A percentile compares a stretch with the other conserved stretches of the same genome.
Evolutionary conservation across 2,888 invertebrate genomes (phyloP).

Genomic region (Pseudoips prasinana): DNA sequence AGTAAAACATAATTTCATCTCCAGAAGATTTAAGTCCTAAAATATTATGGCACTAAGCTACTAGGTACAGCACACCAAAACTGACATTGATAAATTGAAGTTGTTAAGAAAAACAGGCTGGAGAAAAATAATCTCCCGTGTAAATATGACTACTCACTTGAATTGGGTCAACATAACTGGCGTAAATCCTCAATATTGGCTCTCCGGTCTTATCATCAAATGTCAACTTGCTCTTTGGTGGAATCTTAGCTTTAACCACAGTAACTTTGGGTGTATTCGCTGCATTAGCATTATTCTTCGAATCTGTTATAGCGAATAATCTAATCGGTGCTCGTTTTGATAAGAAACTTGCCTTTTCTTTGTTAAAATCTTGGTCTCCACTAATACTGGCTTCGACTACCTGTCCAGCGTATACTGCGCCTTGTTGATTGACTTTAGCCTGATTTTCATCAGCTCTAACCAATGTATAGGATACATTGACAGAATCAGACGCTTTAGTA

Average conservation of each 20-base stretch:
- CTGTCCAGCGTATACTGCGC: conserved; percentile 66
- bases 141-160: too few species aligned
- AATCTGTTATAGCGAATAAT: conserved; percentile 53
- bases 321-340: conserved; percentile 61
- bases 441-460: conserved; percentile 57
- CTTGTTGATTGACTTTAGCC: conserved; percentile 54
- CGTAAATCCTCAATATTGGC: conserved; percentile 80
- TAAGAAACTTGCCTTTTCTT: conserved; percentile 54
- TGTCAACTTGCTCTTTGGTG: conserved; percentile 67
- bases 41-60: too few species aligned
- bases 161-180: conserved; percentile 63
- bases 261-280: conserved; percentile 45
- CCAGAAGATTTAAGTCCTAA: too few species aligned
- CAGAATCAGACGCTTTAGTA: conserved; percentile 57
- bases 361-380: conserved; percentile 68
- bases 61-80: too few species aligned
- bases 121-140: too few species aligned
- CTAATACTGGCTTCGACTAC: conserved; percentile 68
- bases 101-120: too few species aligned
- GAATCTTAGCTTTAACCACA: conserved; percentile 66
- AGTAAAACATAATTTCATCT: too few species aligned
- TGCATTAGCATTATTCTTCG: conserved; percentile 37
- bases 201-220: conserved; percentile 72
- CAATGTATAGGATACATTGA: conserved; percentile 66
- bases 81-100: too few species aligned